Evolutionary conservation across 2,113 vertebrate genomes (phyloP).

Genomic region (Microtus oregoni): DNA sequence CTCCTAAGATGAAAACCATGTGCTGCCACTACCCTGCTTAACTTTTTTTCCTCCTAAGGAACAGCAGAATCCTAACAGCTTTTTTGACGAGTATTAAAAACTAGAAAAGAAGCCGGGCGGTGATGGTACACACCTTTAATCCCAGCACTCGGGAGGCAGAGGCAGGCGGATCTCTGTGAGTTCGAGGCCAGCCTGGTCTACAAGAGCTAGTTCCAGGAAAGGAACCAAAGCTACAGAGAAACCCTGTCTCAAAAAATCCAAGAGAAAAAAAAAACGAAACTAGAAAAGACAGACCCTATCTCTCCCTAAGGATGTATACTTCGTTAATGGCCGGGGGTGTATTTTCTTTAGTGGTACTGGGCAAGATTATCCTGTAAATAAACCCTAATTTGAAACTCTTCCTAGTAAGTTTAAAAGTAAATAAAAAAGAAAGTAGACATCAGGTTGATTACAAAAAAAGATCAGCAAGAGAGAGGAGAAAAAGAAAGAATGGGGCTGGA

Average conservation of each 20-base stretch:
- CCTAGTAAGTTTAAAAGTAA: background rate
- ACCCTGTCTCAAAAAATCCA: too few species aligned
- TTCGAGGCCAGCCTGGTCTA: too few species aligned
- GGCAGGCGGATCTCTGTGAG: too few species aligned
- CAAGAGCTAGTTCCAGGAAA: too few species aligned
- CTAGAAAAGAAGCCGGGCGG: background rate
- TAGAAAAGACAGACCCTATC: background rate
- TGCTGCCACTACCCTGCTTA: background rate
- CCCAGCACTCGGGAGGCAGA: too few species aligned
- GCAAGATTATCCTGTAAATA: background rate
- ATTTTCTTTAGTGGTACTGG: background rate
- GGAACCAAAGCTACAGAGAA: too few species aligned
- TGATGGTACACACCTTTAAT: too few species aligned
- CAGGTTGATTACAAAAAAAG: background rate
- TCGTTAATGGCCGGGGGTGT: background rate
- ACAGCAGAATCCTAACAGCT: constrained; percentile 2
- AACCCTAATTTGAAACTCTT: background rate
- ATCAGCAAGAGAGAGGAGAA: background rate
- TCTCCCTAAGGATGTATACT: background rate
- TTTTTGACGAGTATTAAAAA: constrained; percentile 12
- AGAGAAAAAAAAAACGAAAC: background rate
- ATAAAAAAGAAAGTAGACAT: background rate
- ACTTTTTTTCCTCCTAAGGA: background rate
- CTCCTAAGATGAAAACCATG: background rate
- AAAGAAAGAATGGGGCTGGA: background rate